Evolutionary conservation across 2,113 vertebrate species (phyloP).

Genomic region (Odontesthes bonariensis): DNA sequence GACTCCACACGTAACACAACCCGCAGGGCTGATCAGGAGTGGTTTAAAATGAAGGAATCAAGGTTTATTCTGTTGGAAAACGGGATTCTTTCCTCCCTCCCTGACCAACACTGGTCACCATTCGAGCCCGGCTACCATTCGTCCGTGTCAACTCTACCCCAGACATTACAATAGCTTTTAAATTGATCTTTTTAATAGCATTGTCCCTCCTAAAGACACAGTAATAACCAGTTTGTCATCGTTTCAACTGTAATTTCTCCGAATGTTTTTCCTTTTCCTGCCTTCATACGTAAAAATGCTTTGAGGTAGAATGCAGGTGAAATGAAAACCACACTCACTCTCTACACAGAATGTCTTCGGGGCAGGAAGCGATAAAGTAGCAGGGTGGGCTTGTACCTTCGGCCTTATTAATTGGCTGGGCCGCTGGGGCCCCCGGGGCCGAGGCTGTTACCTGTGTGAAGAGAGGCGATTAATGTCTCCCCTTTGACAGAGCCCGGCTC

Average conservation of each 20-base stretch:
- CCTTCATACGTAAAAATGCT: not conserved
- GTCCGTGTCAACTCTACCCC: too few relatives aligned
- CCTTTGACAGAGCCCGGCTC: constrained; percentile 83
- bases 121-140: too few relatives aligned
- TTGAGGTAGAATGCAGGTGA: constrained; percentile 57
- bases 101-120: too few relatives aligned
- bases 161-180: too few relatives aligned
- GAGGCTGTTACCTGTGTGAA: constrained; percentile 80
- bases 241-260: not conserved
- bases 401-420: constrained; percentile 81
- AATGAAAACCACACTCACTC: constrained; percentile 58
- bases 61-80: too few relatives aligned
- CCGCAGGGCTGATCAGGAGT: too few relatives aligned
- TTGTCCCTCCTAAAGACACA: too few relatives aligned
- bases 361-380: constrained; percentile 74
- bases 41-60: too few relatives aligned
- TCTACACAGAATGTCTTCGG: constrained; percentile 75
- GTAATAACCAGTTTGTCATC: too few relatives aligned
- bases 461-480: constrained; percentile 83
- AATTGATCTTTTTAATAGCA: too few relatives aligned
- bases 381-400: constrained; percentile 71
- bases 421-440: constrained; percentile 64
- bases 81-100: too few relatives aligned
- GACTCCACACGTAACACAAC: too few relatives aligned
- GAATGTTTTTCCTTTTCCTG: not conserved